Evolutionary conservation across 2,797 vertebrate genomes (phyloP).

Genomic region (Pseudocheirus occidentalis): DNA sequence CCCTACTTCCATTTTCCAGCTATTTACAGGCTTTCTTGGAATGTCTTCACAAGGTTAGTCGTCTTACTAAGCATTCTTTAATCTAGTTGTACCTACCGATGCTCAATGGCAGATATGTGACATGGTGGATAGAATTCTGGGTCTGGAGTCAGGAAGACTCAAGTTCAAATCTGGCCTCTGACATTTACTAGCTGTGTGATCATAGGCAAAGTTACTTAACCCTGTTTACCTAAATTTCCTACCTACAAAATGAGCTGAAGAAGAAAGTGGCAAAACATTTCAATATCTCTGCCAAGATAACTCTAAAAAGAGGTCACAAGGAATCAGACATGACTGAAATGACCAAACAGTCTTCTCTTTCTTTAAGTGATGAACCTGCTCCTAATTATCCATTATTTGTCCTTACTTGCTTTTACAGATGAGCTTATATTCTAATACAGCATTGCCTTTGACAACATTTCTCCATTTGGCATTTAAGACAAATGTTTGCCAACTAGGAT

Average conservation of each 20-base stretch:
- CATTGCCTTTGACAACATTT: neutral
- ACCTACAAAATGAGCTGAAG: neutral
- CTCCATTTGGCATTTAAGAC: neutral
- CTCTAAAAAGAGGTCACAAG: neutral
- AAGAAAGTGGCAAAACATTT: neutral
- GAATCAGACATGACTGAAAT: neutral
- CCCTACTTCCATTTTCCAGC: neutral
- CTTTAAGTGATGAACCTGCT: no score
- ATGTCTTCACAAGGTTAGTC: neutral
- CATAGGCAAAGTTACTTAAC: neutral
- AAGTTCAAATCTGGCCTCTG: neutral
- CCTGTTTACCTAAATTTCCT: neutral
- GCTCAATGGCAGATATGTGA: neutral
- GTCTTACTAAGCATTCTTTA: neutral
- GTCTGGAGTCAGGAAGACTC: neutral
- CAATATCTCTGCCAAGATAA: neutral
- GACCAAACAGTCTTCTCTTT: neutral
- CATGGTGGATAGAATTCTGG: neutral
- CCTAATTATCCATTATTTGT: no score
- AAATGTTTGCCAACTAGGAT: neutral
- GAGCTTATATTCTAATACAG: neutral
- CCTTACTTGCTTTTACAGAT: neutral
- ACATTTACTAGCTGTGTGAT: neutral
- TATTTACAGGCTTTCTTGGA: neutral
- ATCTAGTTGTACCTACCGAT: neutral